Evolutionary conservation across 2,888 invertebrate genomes (phyloP), one percentile per base, ranked within the genome.

Genomic region (Megalurothrips usitatus): DNA sequence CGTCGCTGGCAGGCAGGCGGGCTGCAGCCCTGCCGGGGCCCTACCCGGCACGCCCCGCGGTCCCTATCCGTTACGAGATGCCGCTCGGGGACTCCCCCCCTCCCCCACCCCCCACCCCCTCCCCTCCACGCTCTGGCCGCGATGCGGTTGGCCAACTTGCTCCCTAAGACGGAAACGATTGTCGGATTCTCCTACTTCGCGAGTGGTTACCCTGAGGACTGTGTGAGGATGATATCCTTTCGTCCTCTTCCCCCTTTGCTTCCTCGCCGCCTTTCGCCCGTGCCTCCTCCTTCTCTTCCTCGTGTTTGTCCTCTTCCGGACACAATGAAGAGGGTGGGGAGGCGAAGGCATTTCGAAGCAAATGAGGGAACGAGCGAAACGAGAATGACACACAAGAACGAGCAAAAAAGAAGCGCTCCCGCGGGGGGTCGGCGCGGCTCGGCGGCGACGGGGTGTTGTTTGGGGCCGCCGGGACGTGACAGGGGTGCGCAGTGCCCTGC

Each of bases 171-270:
- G 58, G 58, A 58, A 58, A 58, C 58, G 58, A 58, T 58, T 58
- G 58, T 58, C 58, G 58, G 58, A 58, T 58, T 58, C 58, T n/a
- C 58, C 58, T 58, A 58, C 58, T n/a, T 58, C 58, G 52, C 52
- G 58, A 58, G 58, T 58, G n/a, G 58, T 58, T 14, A n/a, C 58
- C 11, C 58, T n/a, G 58, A 43, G 34, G 34, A 43, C 34, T 43
- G 34, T 43, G 34, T 43, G 34, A 43, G 34, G 34, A 43, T 43
- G 34, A 43, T 43, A 43, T 43, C 58, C 19, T 58, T 58, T 58
- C 58, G 14, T 58, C 58, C 58, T 17, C 14, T 17, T 58, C 58
- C 58, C 52, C 52, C 14, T 52, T 17, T 52, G n/a, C 58, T 58
- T 58, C 17, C 34, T 58, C 58, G 58, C 58, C 58, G 58, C 58